Percentiles rank a stretch among this genome's conserved stretches.
phyloP scores from a whole-genome alignment of 37 sponge, comb jelly and placozoan species.

The Agelas oroides region DNA sequence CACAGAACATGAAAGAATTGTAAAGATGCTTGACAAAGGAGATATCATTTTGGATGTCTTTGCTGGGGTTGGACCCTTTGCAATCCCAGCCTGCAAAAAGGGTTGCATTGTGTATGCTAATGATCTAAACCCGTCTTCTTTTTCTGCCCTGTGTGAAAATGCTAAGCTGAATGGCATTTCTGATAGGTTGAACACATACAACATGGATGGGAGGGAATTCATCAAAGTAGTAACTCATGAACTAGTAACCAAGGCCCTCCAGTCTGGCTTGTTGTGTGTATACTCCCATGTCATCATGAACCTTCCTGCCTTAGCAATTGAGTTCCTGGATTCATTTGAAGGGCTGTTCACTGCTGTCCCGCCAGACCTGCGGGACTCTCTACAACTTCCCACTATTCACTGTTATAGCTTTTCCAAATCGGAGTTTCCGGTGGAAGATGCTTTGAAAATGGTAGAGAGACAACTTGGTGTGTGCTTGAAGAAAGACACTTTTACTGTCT shows the following conservation, averaged over 20 bases:
- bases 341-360: slow-evolving; percentile 53
- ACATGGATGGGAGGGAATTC: slow-evolving; percentile 93
- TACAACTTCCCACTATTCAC: slow-evolving; percentile 73
- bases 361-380: not conserved
- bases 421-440: slow-evolving; percentile 51
- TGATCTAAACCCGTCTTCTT: slow-evolving; percentile 93
- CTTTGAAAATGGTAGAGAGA: slow-evolving; percentile 35
- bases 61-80: slow-evolving; percentile 99
- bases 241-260: slow-evolving; percentile 15
- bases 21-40: slow-evolving; percentile 48
- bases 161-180: slow-evolving; percentile 72
- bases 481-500: slow-evolving; percentile 28
- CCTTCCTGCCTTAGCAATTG: slow-evolving; percentile 81
- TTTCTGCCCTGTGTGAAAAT: slow-evolving; percentile 75
- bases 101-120: slow-evolving; percentile 91
- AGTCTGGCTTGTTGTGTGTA: not conserved
- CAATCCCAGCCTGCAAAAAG: slow-evolving; percentile 90
- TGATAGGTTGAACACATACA: slow-evolving; percentile 55
- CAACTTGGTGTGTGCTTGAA: slow-evolving; percentile 34
- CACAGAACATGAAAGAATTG: slow-evolving; percentile 82
- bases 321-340: slow-evolving; percentile 65
- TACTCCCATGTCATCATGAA: slow-evolving; percentile 88
- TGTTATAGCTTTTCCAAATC: slow-evolving; percentile 89
- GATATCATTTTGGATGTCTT: slow-evolving; percentile 94
- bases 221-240: slow-evolving; percentile 48